These are phyloP conservation scores for Cremastinae sp. DNA, from an alignment of 2,888 invertebrate species.

Conservation along the genomic window DNA sequence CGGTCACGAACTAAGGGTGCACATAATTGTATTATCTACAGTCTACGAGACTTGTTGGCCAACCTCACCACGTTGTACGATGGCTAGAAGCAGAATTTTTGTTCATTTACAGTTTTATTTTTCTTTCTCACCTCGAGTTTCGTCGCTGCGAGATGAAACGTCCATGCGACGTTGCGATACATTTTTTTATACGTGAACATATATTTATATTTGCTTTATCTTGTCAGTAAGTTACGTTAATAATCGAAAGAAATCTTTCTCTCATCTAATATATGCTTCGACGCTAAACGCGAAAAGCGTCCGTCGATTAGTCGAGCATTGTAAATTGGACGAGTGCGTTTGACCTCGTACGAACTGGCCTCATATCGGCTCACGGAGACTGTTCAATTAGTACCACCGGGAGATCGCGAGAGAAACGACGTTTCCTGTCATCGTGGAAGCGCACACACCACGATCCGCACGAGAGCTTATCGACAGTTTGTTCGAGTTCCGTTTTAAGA, in stretches of 20 bases:
- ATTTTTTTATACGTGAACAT: slow-evolving; percentile 22
- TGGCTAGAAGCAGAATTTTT: slow-evolving; percentile 57
- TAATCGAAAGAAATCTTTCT: slow-evolving; percentile 15
- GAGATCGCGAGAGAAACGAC: slow-evolving; percentile 40
- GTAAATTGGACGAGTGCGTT: slow-evolving; percentile 40
- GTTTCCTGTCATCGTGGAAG: slow-evolving; percentile 23
- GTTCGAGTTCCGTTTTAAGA: slow-evolving; percentile 35
- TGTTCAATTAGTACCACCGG: slow-evolving; percentile 53
- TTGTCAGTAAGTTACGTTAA: slow-evolving; percentile 11
- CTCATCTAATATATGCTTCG: not conserved
- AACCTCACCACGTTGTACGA: slow-evolving; percentile 57
- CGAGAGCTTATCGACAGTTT: slow-evolving; percentile 49
- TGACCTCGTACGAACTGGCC: slow-evolving; percentile 20
- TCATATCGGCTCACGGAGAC: slow-evolving; percentile 33
- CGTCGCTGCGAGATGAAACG: slow-evolving; percentile 32
- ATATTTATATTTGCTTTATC: not conserved
- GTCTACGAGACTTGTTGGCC: slow-evolving; percentile 46
- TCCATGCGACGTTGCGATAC: slow-evolving; percentile 29
- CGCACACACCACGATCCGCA: slow-evolving; percentile 16
- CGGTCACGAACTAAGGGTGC: slow-evolving; percentile 36
- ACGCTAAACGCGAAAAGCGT: slow-evolving; percentile 13
- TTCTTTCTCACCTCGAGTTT: slow-evolving; percentile 4
- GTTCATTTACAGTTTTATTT: slow-evolving; percentile 1
- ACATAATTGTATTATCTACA: slow-evolving; percentile 48
- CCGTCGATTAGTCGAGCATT: slow-evolving; percentile 35